Percentiles rank a stretch among this genome's conserved stretches.
These are phyloP conservation scores for Athalia circularis DNA, from an alignment of 2,888 invertebrate genomes.

Conservation along the genomic window DNA sequence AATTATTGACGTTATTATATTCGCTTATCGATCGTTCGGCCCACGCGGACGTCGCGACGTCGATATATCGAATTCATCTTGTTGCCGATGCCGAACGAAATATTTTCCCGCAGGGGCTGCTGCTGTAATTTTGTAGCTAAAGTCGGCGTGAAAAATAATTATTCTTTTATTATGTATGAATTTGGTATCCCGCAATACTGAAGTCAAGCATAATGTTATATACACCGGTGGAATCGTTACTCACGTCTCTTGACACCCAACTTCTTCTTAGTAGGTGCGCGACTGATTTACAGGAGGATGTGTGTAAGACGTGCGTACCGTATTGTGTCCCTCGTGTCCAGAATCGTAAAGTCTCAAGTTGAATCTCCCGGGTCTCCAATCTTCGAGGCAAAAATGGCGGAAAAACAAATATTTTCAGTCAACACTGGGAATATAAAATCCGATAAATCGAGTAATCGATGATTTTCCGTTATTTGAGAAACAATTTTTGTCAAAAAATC, in stretches of 20 bases:
- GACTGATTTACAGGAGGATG: constrained; percentile 42
- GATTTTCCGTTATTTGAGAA: no score
- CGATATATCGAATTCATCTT: constrained; percentile 17
- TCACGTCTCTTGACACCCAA: constrained; percentile 36
- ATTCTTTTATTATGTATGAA: constrained; percentile 16
- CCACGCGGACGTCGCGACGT: neutral
- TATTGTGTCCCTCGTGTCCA: constrained; percentile 27
- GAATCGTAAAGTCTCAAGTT: constrained; percentile 14
- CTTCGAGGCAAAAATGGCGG: neutral
- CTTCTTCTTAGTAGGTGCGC: constrained; percentile 38
- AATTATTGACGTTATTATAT: constrained; percentile 31
- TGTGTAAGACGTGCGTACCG: constrained; percentile 39
- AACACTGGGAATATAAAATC: neutral
- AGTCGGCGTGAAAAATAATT: neutral
- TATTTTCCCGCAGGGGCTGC: neutral
- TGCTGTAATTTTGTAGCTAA: neutral
- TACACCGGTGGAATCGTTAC: constrained; percentile 34
- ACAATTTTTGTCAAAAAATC: neutral
- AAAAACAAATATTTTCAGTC: no score
- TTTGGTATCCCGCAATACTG: constrained; percentile 27
- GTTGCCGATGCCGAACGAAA: no score
- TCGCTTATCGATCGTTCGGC: constrained; percentile 25
- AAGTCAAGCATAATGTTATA: neutral
- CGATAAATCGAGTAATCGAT: no score
- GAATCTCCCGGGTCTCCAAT: neutral